phyloP scores from a whole-genome alignment of 2,113 vertebrate species.

The Leucopternis melanops region DNA sequence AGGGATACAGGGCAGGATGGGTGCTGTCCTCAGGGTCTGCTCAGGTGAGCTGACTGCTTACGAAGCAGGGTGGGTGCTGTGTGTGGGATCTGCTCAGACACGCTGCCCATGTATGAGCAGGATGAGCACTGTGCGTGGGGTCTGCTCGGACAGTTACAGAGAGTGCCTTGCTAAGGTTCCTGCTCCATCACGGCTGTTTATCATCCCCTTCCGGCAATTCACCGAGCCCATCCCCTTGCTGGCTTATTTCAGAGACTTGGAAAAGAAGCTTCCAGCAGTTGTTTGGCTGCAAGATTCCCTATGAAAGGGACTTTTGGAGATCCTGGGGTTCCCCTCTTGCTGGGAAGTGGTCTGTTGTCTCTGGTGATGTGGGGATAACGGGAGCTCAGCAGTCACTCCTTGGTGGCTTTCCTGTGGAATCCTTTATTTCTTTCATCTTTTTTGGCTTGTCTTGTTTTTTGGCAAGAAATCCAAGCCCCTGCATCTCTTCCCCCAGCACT shows the following conservation, averaged over 20 bases:
- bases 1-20: background rate
- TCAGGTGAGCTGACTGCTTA: too few species aligned
- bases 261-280: background rate
- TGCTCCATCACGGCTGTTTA: background rate
- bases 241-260: background rate
- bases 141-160: rapidly evolving
- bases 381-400: background rate
- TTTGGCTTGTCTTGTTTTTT: background rate
- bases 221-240: background rate
- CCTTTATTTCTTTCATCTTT: background rate
- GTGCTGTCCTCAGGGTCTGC: background rate
- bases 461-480: background rate
- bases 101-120: rapidly evolving
- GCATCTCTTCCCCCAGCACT: background rate
- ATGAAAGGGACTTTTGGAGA: background rate
- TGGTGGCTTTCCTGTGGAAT: background rate
- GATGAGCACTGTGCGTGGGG: background rate
- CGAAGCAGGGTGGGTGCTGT: background rate
- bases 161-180: background rate
- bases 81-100: too few species aligned
- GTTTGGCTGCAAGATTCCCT: background rate
- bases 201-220: background rate
- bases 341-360: background rate
- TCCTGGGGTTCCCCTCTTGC: background rate
- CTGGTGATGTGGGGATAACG: rapidly evolving